A percentile compares a stretch with the other conserved stretches of the same genome.
These are phyloP conservation scores for Megalurothrips usitatus DNA, from an alignment of 2,888 invertebrate species.

Conservation along the genomic window DNA sequence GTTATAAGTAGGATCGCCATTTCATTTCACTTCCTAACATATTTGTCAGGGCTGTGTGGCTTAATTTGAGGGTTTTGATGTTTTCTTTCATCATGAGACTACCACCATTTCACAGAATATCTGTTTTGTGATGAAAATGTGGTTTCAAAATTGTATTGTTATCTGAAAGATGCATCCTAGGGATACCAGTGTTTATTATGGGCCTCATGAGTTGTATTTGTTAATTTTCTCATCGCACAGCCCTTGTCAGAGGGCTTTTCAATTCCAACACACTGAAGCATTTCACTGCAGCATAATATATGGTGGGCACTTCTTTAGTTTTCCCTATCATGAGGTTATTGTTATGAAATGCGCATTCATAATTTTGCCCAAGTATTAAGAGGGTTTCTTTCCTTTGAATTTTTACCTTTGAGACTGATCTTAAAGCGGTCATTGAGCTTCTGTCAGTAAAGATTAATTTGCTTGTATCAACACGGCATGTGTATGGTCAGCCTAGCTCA, in stretches of 20 bases:
- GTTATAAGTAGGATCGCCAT: not conserved
- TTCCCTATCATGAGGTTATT: not conserved
- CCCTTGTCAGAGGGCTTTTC: not conserved
- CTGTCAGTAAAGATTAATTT: not conserved
- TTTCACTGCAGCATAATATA: conserved; percentile 13
- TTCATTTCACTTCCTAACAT: not conserved
- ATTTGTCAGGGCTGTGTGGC: not conserved
- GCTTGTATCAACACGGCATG: conserved; percentile 24
- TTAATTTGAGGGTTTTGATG: too few species aligned
- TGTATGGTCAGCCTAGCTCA: conserved; percentile 19
- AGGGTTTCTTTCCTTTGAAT: not conserved
- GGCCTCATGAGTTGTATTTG: not conserved
- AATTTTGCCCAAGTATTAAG: not conserved
- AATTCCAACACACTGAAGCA: not conserved
- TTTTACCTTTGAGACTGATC: not conserved
- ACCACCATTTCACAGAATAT: not conserved
- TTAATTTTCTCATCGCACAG: not conserved
- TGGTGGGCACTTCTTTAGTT: not conserved
- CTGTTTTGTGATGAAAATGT: not conserved
- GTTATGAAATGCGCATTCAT: conserved; percentile 20
- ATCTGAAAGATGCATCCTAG: too few species aligned
- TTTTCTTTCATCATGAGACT: not conserved
- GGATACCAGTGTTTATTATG: too few species aligned
- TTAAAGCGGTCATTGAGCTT: not conserved
- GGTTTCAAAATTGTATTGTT: too few species aligned